Evolutionary conservation across 2,888 invertebrate species (phyloP), one percentile per base, ranked within the genome.

Genomic region (Xestia c-nigrum): DNA sequence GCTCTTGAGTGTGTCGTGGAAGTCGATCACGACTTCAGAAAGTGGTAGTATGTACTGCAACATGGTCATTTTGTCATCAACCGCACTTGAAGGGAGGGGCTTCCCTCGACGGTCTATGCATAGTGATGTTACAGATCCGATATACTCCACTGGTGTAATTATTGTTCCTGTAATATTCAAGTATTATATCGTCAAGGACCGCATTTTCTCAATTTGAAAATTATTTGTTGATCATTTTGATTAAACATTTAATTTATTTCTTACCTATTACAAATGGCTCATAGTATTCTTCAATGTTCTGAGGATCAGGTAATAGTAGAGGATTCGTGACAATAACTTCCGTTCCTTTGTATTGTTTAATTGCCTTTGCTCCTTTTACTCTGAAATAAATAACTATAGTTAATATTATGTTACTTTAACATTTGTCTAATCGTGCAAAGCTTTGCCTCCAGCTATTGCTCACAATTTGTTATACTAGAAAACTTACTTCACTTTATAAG

Each of bases 11-110:
- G 97, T 97, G 92, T 99, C 99, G 91, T 99, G 99, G 93, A 99
- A 99, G 94, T 99, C 99, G 14, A 99, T 95, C 21, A 99, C 98
- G 46, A 99, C 98, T 97, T 99, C 99, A 88, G 98, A 98, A 10
- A 99, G 95, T 0, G 99, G 99, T 71, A 99, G 94, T 57, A 98
- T 95, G 91, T 98, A 99, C 88, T 98, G 98, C 92, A 99, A 93
- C 96, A 99, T 97, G 0, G 99, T 96, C 91, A 99, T 97, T 52
- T 97, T 97, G 82, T 98, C 98, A 92, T 99, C 99, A 46, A 99
- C 98, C 83, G 98, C 98, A 74, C 94, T 97, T 0, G 98, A 97
- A 0, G 98, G 98, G 75, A 97, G 97, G 83, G 98, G 98, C 0
- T 89, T 89, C 0, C 96, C 97, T 31, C 99, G 97, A 61, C 98